These are phyloP conservation scores for Lasioglossum figueresi DNA, from an alignment of 2,888 invertebrate species.

Conservation along the genomic window DNA sequence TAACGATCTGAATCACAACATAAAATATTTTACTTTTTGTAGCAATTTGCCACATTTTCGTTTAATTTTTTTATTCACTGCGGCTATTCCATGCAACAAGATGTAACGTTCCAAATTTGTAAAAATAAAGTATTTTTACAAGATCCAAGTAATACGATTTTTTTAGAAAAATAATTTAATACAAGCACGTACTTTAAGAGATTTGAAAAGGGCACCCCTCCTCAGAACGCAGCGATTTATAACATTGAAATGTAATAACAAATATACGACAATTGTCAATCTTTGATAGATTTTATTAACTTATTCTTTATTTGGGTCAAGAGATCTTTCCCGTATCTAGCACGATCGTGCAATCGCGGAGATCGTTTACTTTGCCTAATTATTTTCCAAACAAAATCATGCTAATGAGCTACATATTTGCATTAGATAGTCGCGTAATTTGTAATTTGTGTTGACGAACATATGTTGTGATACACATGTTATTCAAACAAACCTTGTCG, in stretches of 20 bases:
- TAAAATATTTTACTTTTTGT: too few relatives aligned
- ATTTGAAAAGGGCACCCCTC: not conserved
- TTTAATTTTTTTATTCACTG: too few relatives aligned
- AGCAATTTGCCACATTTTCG: too few relatives aligned
- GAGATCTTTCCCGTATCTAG: too few relatives aligned
- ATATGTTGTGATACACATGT: slow-evolving; percentile 26
- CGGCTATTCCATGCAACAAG: too few relatives aligned
- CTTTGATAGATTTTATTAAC: not conserved
- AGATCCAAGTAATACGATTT: too few relatives aligned
- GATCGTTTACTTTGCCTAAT: not conserved
- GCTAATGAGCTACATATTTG: slow-evolving; percentile 47
- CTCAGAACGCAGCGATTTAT: not conserved
- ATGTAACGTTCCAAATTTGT: too few relatives aligned
- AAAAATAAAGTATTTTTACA: too few relatives aligned
- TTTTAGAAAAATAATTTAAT: too few relatives aligned
- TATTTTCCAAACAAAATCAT: slow-evolving; percentile 8
- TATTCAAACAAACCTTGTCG: slow-evolving; percentile 10
- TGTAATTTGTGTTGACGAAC: slow-evolving; percentile 17
- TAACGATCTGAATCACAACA: too few relatives aligned
- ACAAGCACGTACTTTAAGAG: not conserved
- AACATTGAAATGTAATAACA: not conserved
- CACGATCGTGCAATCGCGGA: not conserved
- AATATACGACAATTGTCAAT: not conserved
- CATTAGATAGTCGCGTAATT: slow-evolving; percentile 41
- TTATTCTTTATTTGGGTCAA: not conserved